Percentiles rank a stretch among this genome's conserved stretches.
Conservation (phyloP, 2,113 vertebrate genomes). For the Anolis sagrei region DNA sequence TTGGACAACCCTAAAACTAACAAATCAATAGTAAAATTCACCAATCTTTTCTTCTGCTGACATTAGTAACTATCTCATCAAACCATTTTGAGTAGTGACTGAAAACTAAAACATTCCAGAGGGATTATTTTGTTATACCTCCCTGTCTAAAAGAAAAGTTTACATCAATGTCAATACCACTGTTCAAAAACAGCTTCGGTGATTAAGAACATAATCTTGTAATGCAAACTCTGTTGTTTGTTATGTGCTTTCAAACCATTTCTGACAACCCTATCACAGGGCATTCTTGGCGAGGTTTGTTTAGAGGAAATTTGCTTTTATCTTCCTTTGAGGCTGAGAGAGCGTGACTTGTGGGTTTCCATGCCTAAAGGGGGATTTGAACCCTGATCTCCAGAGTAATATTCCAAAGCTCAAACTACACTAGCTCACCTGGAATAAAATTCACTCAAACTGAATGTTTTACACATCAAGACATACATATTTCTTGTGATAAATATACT, state of each 20-base stretch:
- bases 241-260: too few relatives aligned
- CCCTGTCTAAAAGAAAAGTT: neutral
- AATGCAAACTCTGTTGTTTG: too few relatives aligned
- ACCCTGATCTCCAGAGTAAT: too few relatives aligned
- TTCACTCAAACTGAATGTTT: too few relatives aligned
- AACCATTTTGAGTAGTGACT: neutral
- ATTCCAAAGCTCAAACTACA: too few relatives aligned
- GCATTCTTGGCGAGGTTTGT: too few relatives aligned
- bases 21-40: neutral
- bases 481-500: neutral
- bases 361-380: too few relatives aligned
- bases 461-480: rapidly evolving
- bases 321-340: too few relatives aligned
- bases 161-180: neutral
- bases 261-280: too few relatives aligned
- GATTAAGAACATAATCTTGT: neutral
- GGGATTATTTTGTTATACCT: neutral
- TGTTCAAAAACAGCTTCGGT: neutral
- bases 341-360: too few relatives aligned
- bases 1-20: neutral
- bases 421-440: too few relatives aligned
- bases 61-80: neutral
- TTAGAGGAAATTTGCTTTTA: too few relatives aligned
- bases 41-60: neutral
- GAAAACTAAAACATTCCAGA: neutral